A percentile compares a stretch with the other conserved stretches of the same genome.
Evolutionary conservation across 2,888 invertebrate genomes (phyloP).

Genomic region (Nymphalis urticae): DNA sequence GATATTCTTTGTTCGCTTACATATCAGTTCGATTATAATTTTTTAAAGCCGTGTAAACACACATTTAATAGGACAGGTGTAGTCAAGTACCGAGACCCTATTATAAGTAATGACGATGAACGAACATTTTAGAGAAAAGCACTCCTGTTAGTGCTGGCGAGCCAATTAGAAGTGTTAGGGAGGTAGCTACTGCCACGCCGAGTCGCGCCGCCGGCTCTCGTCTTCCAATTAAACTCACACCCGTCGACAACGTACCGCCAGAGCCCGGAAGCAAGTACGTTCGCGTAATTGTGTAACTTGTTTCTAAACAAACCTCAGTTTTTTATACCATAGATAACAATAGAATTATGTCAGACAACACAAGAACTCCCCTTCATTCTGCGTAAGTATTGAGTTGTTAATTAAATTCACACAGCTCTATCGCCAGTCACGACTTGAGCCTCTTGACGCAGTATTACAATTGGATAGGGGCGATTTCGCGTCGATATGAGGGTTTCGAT

Average conservation of each 20-base stretch:
- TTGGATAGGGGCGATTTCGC: constrained; percentile 56
- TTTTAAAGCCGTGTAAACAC: constrained; percentile 46
- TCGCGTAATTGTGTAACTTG: constrained; percentile 75
- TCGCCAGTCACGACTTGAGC: constrained; percentile 44
- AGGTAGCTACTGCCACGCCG: constrained; percentile 45
- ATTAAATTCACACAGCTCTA: constrained; percentile 76
- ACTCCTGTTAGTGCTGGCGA: constrained; percentile 67
- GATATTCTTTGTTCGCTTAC: not conserved
- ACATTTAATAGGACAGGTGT: constrained; percentile 54
- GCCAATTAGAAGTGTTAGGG: constrained; percentile 77
- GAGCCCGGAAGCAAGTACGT: constrained; percentile 54
- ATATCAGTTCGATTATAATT: constrained; percentile 32
- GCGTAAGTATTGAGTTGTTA: constrained; percentile 77
- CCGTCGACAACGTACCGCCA: constrained; percentile 47
- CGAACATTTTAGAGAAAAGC: constrained; percentile 64
- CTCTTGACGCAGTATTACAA: constrained; percentile 47
- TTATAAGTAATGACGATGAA: constrained; percentile 66
- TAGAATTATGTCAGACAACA: constrained; percentile 74
- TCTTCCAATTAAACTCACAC: constrained; percentile 75
- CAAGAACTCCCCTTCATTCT: constrained; percentile 71
- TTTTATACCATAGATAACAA: constrained; percentile 74
- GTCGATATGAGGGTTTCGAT: constrained; percentile 47
- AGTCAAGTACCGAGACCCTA: constrained; percentile 49
- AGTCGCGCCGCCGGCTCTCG: constrained; percentile 43
- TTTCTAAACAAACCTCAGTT: constrained; percentile 73